Percentiles rank a stretch among this genome's conserved stretches.
Evolutionary conservation across 2,797 vertebrate species (phyloP).

Genomic region (Ambastaia sidthimunki): DNA sequence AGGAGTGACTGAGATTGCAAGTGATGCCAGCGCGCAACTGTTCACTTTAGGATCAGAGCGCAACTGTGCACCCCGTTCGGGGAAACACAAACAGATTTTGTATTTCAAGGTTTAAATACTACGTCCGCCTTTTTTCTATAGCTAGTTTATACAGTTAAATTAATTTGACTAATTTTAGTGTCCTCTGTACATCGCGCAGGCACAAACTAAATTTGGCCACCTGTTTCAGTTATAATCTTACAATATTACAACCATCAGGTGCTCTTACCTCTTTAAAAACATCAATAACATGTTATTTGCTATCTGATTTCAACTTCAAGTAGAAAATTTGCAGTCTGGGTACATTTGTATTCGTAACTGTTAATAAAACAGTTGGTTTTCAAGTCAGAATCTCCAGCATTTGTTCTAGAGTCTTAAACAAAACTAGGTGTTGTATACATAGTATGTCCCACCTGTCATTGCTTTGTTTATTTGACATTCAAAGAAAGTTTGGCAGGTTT

Average conservation of each 20-base stretch:
- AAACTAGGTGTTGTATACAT: no score
- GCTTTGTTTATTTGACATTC: not conserved
- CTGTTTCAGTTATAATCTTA: not conserved
- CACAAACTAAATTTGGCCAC: not conserved
- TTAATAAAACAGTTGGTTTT: no score
- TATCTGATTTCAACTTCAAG: no score
- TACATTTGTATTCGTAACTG: no score
- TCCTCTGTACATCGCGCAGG: not conserved
- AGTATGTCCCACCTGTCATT: no score
- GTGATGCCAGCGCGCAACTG: slow-evolving; percentile 25
- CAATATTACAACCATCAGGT: no score
- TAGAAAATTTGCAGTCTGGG: not conserved
- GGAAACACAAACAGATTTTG: not conserved
- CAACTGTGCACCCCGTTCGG: slow-evolving; percentile 10
- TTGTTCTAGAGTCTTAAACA: no score
- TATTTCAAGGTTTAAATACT: not conserved
- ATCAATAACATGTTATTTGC: no score
- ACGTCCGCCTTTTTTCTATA: no score
- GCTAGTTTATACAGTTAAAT: not conserved
- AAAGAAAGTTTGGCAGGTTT: not conserved
- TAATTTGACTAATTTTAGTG: not conserved
- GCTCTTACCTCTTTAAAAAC: no score
- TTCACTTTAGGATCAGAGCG: not conserved
- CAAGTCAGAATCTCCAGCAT: no score
- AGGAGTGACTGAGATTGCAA: slow-evolving; percentile 63